Base-by-base conservation (phyloP, 2,888 invertebrate species). In the Alcis repandata region DNA sequence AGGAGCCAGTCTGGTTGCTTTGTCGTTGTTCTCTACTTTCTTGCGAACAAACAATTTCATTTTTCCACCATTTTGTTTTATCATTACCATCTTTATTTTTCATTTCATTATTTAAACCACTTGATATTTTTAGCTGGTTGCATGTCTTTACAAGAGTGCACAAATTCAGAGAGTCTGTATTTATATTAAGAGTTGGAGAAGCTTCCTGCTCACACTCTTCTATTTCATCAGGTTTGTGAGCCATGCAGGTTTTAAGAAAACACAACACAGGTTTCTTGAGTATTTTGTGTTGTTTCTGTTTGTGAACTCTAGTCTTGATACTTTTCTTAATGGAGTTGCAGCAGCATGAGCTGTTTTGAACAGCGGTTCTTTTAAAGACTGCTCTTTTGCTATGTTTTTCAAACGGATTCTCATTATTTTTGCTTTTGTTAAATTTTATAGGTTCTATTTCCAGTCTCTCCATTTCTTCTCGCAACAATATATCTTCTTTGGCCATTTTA, bases 221-320 rank as follows among this genome's bases (percentile, higher is more conserved):
- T 62, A 71, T 73, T 38, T 78, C 68, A 43, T 67, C 59, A 64
- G 59, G 73, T 46, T 70, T 75, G 63, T 74, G 75, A 68, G 71
- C 80, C 46, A 72, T 71, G 70, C 72, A 74, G 64, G 72, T 81
- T 69, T 87, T 87, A 56, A 95, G 79, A 70, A 94, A 86, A 78
- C 94, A 94, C 69, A 95, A 81, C 53, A 94, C 87, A 38, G 95
- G 95, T 73, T 95, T 94, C 71, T 92, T 94, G 36, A 95, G 79
- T 66, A 95, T 83, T 84, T 92, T 94, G 70, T 84, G 89, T 63
- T 79, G 83, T 79, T 88, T 91, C 73, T 87, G 90, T 84, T 93
- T 91, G 69, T 76, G 79, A 61, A 89, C 87, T 59, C 83, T 76
- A 68, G 79, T 56, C 62, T 77, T 82, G 73, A 77, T 82, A 45